Percentiles rank a stretch among this genome's conserved stretches.
Evolutionary conservation across 2,113 vertebrate genomes (phyloP).

Genomic region (Brienomyrus brachyistius): DNA sequence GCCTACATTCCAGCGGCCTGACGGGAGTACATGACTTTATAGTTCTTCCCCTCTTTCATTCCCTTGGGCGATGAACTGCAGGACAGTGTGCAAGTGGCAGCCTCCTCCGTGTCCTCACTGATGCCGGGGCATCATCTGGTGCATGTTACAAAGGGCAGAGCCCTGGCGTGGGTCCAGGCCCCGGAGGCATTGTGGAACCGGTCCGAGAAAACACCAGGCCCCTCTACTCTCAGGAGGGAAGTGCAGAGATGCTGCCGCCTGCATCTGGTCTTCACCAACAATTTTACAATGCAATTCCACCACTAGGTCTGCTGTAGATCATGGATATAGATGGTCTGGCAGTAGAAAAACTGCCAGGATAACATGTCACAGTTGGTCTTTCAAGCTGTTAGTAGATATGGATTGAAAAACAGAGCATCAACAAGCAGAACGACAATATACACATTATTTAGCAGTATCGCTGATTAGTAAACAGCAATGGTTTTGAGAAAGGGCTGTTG

Average conservation of each 20-base stretch:
- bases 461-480: background rate
- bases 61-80: background rate
- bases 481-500: background rate
- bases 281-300: background rate
- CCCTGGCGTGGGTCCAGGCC: background rate
- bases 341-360: background rate
- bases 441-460: background rate
- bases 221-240: background rate
- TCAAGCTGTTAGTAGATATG: background rate
- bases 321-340: background rate
- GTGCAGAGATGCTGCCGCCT: background rate
- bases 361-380: background rate
- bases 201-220: background rate
- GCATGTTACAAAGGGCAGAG: background rate
- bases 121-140: background rate
- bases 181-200: background rate
- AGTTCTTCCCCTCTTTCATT: background rate
- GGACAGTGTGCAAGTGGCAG: background rate
- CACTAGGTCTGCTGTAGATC: background rate
- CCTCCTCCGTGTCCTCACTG: background rate
- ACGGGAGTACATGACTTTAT: background rate
- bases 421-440: background rate
- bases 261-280: background rate
- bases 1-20: conserved; percentile 1
- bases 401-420: background rate